Evolutionary conservation across 2,888 invertebrate genomes (phyloP).

Genomic region (Lasioglossum malachurum): DNA sequence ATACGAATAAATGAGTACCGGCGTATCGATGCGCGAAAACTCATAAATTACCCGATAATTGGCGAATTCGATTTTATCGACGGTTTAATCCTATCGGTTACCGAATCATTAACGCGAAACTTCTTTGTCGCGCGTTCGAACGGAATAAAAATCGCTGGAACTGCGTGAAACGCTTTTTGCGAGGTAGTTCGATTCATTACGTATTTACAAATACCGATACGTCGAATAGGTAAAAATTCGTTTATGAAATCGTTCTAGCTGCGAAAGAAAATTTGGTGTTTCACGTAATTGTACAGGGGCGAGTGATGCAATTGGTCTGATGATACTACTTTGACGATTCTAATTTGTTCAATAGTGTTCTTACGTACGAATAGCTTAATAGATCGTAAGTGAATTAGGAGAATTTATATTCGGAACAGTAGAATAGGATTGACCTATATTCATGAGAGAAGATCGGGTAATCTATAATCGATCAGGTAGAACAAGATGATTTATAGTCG

Average conservation of each 20-base stretch:
- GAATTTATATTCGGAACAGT: background rate
- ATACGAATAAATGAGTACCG: conserved; percentile 49
- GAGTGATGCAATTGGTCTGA: too few species aligned
- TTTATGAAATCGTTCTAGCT: background rate
- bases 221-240: background rate
- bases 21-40: conserved; percentile 34
- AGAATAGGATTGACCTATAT: background rate
- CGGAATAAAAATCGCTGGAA: conserved; percentile 13
- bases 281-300: too few species aligned
- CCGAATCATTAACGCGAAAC: conserved; percentile 4
- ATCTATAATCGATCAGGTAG: background rate
- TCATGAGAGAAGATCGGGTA: background rate
- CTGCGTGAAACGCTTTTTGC: background rate
- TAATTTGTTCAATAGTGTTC: background rate
- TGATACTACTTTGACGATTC: too few species aligned
- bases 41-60: conserved; percentile 61
- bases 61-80: conserved; percentile 49
- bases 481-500: background rate
- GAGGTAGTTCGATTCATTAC: background rate
- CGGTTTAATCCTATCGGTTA: conserved; percentile 37
- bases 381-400: background rate
- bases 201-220: background rate
- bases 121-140: background rate
- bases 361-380: background rate
- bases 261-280: too few species aligned